Base-by-base conservation (phyloP, 2,888 invertebrate species). In the Cyclophora albipunctata region DNA sequence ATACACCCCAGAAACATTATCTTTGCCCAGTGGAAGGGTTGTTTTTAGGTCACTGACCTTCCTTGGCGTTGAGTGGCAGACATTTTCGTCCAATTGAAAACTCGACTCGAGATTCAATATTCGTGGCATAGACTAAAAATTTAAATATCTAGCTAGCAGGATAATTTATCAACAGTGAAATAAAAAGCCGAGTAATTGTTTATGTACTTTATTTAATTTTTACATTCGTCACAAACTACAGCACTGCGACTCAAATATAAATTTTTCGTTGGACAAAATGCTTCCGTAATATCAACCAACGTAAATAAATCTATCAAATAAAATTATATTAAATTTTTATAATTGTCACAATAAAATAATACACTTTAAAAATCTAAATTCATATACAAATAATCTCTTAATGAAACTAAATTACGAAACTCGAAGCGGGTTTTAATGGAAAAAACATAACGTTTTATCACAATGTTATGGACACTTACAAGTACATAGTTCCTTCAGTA, bases 351-450 rank as follows among this genome's bases (percentile, higher is more conserved):
- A 78, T 81, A 81, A 79, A 80, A 82, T 78, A 81, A 79, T 79
- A 80, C 71, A 75, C 66, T 79, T 77, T 56, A 67, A 71, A 70
- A 84, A 79, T 78, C 83, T 84, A 84, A 84, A 82, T 75, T 84
- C 83, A 86, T 87, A 80, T 85, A 86, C 85, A 87, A 83, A 84
- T 86, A 84, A 86, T 83, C 81, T 84, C 85, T 84, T 83, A 78
- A 74, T 75, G 80, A 79, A 75, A 81, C 79, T 79, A 81, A 71
- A 77, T 74, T 72, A 80, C 78, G 78, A 81, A 78, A 79, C 71
- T 69, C 77, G 70, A 81, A 83, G 81, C 72, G 71, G 78, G 78
- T 68, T 82, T 78, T 76, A 66, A 81, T 83, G 84, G 87, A 83
- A 87, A 82, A 82, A 82, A 79, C 80, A 77, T 81, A 75, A 81